Base-by-base conservation (phyloP, 2,888 invertebrate species). In the Melitaea athalia region DNA sequence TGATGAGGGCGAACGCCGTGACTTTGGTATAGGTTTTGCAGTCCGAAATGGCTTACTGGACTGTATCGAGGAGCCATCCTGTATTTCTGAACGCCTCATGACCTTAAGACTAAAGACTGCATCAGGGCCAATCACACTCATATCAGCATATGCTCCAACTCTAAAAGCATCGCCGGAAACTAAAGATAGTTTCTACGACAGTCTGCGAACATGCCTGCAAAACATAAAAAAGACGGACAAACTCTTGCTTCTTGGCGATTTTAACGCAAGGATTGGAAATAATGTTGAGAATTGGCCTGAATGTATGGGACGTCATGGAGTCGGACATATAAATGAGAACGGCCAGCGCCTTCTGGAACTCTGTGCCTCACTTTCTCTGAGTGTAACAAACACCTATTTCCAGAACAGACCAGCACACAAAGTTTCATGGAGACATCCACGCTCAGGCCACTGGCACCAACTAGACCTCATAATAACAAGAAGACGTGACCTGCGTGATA, bases 401-500 rank as follows among this genome's bases (percentile, higher is more conserved):
- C 38, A 57, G 33, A 6, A 38, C 31, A 57, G 38, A 57, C n/a
- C n/a, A n/a, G 38, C 14, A 0, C 74, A 55, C 6, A 74, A 73
- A 72, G 74, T 74, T 0, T 75, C 73, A 0, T 76, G 73, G 74
- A 71, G 59, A 53, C 73, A 73, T 24, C 75, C 75, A 0, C 70
- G 73, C 2, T 72, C 73, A 7, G 67, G 68, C 5, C 72, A 74
- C 17, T 74, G 74, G 74, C 72, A 76, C 33, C 73, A 74, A 14
- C 11, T 74, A 0, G 73, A 74, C 50, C 50, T 73, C 24, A 65
- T 69, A 11, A 14, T 76, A 33, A 66, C 74, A 33, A 68, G 70
- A 38, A 72, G 53, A 24, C 57, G 45, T 14, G 63, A 73, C 43
- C 63, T 73, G 17, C 60, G 64, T 1, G 67, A 69, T 3, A 63